Conservation (phyloP, 2,113 vertebrate genomes). For the Ia io region DNA sequence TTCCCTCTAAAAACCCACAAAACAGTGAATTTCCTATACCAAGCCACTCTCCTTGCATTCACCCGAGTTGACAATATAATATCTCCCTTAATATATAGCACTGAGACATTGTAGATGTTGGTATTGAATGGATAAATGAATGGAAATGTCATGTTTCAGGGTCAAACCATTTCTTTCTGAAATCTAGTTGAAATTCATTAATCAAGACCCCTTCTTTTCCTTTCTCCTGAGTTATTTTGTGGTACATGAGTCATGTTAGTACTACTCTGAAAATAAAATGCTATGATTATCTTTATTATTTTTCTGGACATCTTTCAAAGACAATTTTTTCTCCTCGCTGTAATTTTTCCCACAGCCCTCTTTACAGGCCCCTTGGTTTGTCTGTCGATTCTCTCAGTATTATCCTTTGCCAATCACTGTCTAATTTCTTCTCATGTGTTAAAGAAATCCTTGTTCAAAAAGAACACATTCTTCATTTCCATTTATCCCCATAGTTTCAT, state of each 20-base stretch:
- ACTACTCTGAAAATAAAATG: constrained; percentile 5
- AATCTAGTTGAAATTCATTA: not conserved
- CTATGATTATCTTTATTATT: not conserved
- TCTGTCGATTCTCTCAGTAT: not conserved
- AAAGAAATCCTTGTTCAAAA: constrained; percentile 5
- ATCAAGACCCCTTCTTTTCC: not conserved
- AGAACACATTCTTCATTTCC: not conserved
- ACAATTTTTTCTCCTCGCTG: not conserved
- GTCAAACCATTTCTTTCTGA: not conserved
- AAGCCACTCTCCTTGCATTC: not conserved
- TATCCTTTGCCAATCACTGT: not conserved
- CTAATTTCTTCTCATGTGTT: constrained; percentile 19
- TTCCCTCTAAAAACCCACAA: not conserved
- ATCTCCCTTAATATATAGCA: not conserved
- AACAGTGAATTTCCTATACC: not conserved
- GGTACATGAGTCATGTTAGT: not conserved
- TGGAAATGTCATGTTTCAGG: not conserved
- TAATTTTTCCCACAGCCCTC: not conserved
- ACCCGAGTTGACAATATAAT: not conserved
- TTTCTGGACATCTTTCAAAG: not conserved
- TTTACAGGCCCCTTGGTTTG: not conserved
- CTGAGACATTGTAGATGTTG: not conserved
- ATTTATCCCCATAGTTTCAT: not conserved
- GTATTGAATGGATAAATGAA: not conserved
- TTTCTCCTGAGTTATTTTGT: not conserved